Evolutionary conservation across 2,797 vertebrate genomes (phyloP).

Genomic region (Rhinogobio ventralis): DNA sequence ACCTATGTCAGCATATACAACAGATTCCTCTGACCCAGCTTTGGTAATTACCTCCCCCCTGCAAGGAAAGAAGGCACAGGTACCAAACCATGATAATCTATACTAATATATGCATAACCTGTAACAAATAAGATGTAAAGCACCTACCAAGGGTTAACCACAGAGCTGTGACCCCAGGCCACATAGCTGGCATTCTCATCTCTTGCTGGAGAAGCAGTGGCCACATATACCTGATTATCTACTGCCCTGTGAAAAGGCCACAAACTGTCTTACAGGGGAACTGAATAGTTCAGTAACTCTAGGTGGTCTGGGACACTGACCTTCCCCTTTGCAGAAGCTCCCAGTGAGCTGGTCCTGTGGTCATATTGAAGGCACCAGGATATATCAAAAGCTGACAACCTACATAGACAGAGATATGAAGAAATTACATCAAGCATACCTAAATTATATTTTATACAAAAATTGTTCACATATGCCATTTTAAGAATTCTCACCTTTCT

Average conservation of each 20-base stretch:
- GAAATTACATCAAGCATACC: background rate
- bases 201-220: slow-evolving; percentile 90
- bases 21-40: slow-evolving; percentile 84
- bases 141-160: slow-evolving; percentile 78
- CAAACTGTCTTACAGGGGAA: background rate
- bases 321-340: slow-evolving; percentile 92
- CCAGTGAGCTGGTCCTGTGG: slow-evolving; percentile 98
- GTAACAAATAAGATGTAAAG: slow-evolving; percentile 32
- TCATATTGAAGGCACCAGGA: slow-evolving; percentile 97
- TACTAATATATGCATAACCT: background rate
- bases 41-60: slow-evolving; percentile 94
- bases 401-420: slow-evolving; percentile 58
- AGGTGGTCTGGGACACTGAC: slow-evolving; percentile 74
- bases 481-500: slow-evolving; percentile 81
- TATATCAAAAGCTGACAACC: slow-evolving; percentile 95
- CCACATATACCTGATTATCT: slow-evolving; percentile 94
- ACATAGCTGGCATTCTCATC: slow-evolving; percentile 89
- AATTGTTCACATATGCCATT: background rate
- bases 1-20: slow-evolving; percentile 93
- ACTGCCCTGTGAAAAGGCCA: slow-evolving; percentile 80
- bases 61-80: slow-evolving; percentile 41
- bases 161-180: slow-evolving; percentile 94
- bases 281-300: background rate
- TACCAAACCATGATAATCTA: background rate
- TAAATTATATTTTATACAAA: background rate